phyloP scores from a whole-genome alignment of 2,888 invertebrate genomes.

The Leuctra nigra region DNA sequence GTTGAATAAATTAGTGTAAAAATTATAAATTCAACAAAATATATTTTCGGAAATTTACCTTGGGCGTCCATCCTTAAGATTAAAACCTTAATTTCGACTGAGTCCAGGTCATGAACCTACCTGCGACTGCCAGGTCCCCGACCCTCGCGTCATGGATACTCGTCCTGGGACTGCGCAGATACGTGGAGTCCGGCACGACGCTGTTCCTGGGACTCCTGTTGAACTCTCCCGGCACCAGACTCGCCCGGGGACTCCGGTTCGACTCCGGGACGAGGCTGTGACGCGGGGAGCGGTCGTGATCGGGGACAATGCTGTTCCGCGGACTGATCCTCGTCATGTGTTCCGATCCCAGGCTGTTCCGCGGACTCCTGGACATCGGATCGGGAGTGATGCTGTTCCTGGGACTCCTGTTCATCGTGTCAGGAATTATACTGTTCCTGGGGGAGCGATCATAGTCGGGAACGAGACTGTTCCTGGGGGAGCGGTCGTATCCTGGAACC shows the following conservation, averaged over 20 bases:
- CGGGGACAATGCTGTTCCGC: slow-evolving; percentile 49
- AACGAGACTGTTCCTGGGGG: slow-evolving; percentile 43
- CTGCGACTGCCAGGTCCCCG: slow-evolving; percentile 19
- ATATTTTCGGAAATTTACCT: no score
- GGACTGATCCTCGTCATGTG: slow-evolving; percentile 44
- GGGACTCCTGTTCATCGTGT: slow-evolving; percentile 41
- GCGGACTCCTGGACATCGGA: slow-evolving; percentile 43
- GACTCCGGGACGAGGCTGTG: slow-evolving; percentile 39
- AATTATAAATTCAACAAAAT: no score
- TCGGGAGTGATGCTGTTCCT: slow-evolving; percentile 57
- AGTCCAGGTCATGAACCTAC: no score
- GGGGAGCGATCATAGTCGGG: slow-evolving; percentile 53
- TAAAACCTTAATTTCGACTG: no score
- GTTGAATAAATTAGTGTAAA: no score
- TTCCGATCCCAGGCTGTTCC: slow-evolving; percentile 40
- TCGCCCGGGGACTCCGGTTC: slow-evolving; percentile 46
- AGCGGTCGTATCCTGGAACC: slow-evolving; percentile 52
- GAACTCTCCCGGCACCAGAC: slow-evolving; percentile 24
- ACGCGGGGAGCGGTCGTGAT: slow-evolving; percentile 33
- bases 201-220: slow-evolving; percentile 50
- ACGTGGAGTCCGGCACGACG: slow-evolving; percentile 45
- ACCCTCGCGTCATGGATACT: slow-evolving; percentile 44
- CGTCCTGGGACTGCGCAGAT: slow-evolving; percentile 53
- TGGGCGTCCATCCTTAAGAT: no score
- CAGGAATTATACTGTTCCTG: slow-evolving; percentile 53